Percentiles rank a stretch among this genome's conserved stretches.
phyloP scores from a whole-genome alignment of 2,113 vertebrate genomes.

The Copsychus sechellarum region DNA sequence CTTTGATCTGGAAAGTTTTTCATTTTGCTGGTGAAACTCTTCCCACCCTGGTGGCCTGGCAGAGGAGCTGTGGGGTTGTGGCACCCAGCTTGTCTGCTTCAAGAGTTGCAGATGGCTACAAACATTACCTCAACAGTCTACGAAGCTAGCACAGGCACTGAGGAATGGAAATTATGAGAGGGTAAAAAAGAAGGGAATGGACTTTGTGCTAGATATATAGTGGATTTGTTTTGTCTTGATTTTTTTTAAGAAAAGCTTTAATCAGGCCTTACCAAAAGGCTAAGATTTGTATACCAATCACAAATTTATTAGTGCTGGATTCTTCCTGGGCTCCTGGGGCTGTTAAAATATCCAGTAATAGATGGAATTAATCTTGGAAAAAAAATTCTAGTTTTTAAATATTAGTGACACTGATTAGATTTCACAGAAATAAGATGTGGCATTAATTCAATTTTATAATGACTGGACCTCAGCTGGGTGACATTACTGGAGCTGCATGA shows the following conservation, averaged over 20 bases:
- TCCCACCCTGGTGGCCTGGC: fast-evolving
- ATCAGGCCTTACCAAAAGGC: neutral
- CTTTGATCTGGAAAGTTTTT: neutral
- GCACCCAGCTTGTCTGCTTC: neutral
- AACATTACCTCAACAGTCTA: neutral
- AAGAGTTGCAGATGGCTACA: neutral
- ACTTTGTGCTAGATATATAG: neutral
- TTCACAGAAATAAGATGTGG: constrained; percentile 55
- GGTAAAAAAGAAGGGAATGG: neutral
- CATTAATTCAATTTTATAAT: constrained; percentile 37
- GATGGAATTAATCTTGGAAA: neutral
- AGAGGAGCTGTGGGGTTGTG: neutral
- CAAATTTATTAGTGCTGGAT: constrained; percentile 28
- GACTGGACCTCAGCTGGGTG: neutral
- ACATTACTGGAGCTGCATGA: neutral
- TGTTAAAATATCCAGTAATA: constrained; percentile 23
- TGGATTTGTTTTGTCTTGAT: neutral
- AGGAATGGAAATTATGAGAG: neutral
- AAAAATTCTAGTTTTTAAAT: constrained; percentile 36
- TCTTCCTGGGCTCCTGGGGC: neutral
- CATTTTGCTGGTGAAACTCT: neutral
- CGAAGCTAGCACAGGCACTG: neutral
- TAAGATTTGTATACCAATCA: neutral
- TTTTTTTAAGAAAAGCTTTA: neutral
- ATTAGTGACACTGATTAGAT: constrained; percentile 42